These are phyloP conservation scores for Lanius collurio DNA, from an alignment of 2,113 vertebrate species.

Conservation along the genomic window DNA sequence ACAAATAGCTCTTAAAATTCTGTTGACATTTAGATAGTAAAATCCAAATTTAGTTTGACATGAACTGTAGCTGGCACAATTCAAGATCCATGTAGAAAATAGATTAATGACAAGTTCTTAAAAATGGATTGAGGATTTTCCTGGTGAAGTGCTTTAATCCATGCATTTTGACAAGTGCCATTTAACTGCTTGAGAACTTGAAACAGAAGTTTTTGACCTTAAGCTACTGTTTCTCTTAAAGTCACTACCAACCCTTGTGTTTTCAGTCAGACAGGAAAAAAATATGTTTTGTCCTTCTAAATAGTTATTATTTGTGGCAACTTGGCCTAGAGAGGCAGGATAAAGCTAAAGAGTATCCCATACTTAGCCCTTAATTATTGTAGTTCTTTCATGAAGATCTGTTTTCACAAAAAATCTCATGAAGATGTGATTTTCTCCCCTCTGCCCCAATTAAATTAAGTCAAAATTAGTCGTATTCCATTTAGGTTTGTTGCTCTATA, in stretches of 20 bases:
- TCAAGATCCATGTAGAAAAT: not conserved
- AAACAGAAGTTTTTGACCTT: not conserved
- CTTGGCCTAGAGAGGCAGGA: not conserved
- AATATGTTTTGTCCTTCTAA: not conserved
- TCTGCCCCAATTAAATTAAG: not conserved
- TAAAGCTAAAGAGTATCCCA: not conserved
- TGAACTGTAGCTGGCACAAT: not conserved
- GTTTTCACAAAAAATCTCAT: not conserved
- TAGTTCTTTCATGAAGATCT: not conserved
- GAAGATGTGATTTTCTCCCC: not conserved
- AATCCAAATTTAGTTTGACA: not conserved
- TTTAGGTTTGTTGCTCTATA: not conserved
- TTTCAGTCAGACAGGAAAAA: not conserved
- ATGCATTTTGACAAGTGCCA: not conserved
- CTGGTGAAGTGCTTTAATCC: not conserved
- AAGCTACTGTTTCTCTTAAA: not conserved
- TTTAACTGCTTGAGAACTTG: not conserved
- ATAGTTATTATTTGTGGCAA: not conserved
- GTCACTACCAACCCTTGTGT: not conserved
- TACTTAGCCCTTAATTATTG: not conserved
- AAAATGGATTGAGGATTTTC: not conserved
- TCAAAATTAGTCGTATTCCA: not conserved
- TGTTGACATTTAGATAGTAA: not conserved
- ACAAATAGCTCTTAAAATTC: not conserved
- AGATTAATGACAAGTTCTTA: not conserved